phyloP scores from a whole-genome alignment of 2,888 invertebrate species.

The Trichopria drosophilae region DNA sequence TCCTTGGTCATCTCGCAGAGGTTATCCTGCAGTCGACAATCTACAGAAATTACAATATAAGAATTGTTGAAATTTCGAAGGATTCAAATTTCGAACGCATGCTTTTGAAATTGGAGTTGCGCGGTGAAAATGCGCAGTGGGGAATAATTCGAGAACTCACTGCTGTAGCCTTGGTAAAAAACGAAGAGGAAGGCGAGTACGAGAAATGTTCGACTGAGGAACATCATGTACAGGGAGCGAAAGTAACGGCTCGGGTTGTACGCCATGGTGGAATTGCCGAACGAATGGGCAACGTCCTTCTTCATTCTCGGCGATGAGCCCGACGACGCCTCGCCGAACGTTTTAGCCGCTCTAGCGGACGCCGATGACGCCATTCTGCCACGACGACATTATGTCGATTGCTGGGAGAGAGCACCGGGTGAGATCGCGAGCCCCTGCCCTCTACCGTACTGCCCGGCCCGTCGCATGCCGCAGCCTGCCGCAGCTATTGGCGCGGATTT shows the following conservation, averaged over 20 bases:
- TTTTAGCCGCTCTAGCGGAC: background rate
- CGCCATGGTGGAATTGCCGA: conserved; percentile 18
- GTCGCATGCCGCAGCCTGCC: too few species aligned
- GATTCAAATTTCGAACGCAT: too few species aligned
- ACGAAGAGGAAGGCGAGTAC: conserved; percentile 31
- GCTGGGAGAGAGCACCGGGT: too few species aligned
- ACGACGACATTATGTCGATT: background rate
- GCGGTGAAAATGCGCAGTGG: too few species aligned
- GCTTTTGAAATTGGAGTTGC: too few species aligned
- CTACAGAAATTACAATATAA: too few species aligned
- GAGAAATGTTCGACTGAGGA: conserved; percentile 29
- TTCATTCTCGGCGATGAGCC: background rate
- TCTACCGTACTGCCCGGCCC: too few species aligned
- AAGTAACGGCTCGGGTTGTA: conserved; percentile 29
- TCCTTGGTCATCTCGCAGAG: conserved; percentile 30
- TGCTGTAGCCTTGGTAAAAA: conserved; percentile 30
- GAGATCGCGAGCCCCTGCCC: too few species aligned
- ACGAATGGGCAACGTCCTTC: background rate
- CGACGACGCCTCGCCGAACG: background rate
- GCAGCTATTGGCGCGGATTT: too few species aligned
- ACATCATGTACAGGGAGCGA: conserved; percentile 26
- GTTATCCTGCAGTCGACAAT: conserved; percentile 30
- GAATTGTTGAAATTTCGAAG: too few species aligned
- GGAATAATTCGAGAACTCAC: too few species aligned
- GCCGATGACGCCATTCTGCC: background rate